Conservation (phyloP, 1,140 invertebrate genomes). For the honey bee (Apis mellifera) region Amel_HAv3.1 CM009937.2:12970001-12970500, state of each 20-base stretch:
- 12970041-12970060: conserved; percentile 42
- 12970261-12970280: conserved; percentile 45
- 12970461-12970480: conserved; percentile 17
- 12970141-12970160: conserved; percentile 17
- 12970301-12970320: conserved; percentile 58
- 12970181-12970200: conserved; percentile 19
- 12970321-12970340: conserved; percentile 53
- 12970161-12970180: conserved; percentile 25
- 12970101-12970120: conserved; percentile 36
- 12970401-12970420: conserved; percentile 37
- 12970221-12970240: conserved; percentile 51
- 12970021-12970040: conserved; percentile 50
- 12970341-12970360: conserved; percentile 63
- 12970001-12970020: conserved; percentile 61
- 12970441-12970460: conserved; percentile 39
- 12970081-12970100: not conserved
- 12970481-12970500: conserved; percentile 20
- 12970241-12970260: conserved; percentile 40
- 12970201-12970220: conserved; percentile 33
- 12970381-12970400: conserved; percentile 50
- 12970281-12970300: conserved; percentile 55
- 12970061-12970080: conserved; percentile 35
- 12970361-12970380: conserved; percentile 54
- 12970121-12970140: conserved; percentile 28
- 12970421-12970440: conserved; percentile 47